These are phyloP conservation scores for Sipha flava DNA, from an alignment of 1,140 invertebrate genomes.

Conservation along the genomic window DNA sequence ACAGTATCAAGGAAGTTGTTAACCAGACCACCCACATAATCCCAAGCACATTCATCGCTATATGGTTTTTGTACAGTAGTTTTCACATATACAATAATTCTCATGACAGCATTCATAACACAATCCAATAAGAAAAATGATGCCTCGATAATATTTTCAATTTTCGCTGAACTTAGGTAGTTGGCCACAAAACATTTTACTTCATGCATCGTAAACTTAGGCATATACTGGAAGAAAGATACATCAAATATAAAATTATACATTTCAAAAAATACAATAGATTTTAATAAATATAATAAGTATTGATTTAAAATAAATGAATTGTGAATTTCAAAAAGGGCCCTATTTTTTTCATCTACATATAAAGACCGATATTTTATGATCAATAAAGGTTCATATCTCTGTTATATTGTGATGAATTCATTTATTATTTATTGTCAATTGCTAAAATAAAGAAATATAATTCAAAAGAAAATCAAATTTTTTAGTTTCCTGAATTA, in stretches of 20 bases:
- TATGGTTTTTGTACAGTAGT: not conserved
- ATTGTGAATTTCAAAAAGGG: too few species aligned
- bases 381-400: too few species aligned
- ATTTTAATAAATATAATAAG: too few species aligned
- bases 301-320: too few species aligned
- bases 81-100: slow-evolving; percentile 3
- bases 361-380: too few species aligned
- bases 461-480: too few species aligned
- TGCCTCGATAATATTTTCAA: not conserved
- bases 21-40: not conserved
- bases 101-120: not conserved
- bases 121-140: not conserved
- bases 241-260: not conserved
- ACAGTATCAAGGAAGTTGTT: not conserved
- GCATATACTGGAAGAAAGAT: not conserved
- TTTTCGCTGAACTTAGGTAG: not conserved
- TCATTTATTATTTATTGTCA: too few species aligned
- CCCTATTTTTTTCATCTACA: too few species aligned
- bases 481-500: too few species aligned
- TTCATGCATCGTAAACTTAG: not conserved
- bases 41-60: not conserved
- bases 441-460: too few species aligned
- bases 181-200: not conserved
- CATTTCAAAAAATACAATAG: not conserved
- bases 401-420: too few species aligned